Evolutionary conservation across 2,888 invertebrate genomes (phyloP), one percentile per base, ranked within the genome.

Genomic region (Anoplius nigerrimus): DNA sequence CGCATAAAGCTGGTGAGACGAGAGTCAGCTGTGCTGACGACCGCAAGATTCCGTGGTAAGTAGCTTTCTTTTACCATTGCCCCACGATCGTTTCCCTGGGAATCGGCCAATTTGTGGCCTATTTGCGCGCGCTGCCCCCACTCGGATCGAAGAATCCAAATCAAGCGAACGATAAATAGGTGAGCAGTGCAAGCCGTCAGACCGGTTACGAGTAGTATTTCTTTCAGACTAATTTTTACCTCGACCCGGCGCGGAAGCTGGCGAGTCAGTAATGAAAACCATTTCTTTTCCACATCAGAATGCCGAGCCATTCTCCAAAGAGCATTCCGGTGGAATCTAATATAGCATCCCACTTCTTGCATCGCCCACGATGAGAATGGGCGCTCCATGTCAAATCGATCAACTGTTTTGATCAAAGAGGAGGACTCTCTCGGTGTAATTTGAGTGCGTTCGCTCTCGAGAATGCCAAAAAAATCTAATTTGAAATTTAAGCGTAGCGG

Each of bases 401-500:
- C 79, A 77, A 75, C 66, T 75, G 69, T 77, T 71, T 76, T 72
- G 75, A 80, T 80, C 78, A 75, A 79, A 80, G 77, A 53, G 34
- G 71, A 72, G 72, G 69, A 65, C 77, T 73, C 65, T 72, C 72
- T 70, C 69, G n/a, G n/a, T 73, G 79, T 75, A 79, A 79, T 76
- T 71, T 66, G 69, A 69, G 72, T 53, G 71, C 70, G 59, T 63
- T 52, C 56, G 70, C 53, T 66, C 67, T 61, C 64, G 73, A 72
- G 70, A 69, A 70, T 75, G 80, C 75, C 69, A 61, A 60, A 80
- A 80, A 79, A 79, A 80, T 79, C 77, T 80, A 77, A 79, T 79
- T 79, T 80, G 75, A 74, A 77, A 79, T 73, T 78, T 79, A 79
- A 79, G 75, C 78, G 80, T n/a, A n/a, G n/a, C n/a, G n/a, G n/a